Base-by-base conservation (phyloP, 2,113 vertebrate species). In the Eonycteris spelaea region DNA sequence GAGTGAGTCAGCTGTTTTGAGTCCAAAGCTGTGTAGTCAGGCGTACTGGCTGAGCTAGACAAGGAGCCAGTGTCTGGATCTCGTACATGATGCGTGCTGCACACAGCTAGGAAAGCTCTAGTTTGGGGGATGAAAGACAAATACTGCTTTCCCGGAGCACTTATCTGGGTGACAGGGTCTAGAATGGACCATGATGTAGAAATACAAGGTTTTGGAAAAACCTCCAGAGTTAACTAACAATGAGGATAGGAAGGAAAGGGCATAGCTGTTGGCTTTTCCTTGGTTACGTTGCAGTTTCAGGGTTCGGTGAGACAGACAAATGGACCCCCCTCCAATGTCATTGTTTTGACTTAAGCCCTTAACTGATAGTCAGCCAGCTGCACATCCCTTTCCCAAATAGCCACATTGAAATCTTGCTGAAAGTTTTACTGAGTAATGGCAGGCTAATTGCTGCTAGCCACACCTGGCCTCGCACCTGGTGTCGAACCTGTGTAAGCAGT, bases 1-100 rank as follows among this genome's bases (percentile, higher is more conserved):
- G 59, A 74, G n/a, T 96, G 95, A 98, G 88, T 97, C 93, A 96
- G 95, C 77, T 86, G 67, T 94, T 86, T 91, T 91, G 95, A 96
- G 78, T 53, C 61, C 68, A 90, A 77, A 85, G 68, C 86, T 79
- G 57, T 96, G 55, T 33, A 95, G 94, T 63, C 67, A 91, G 86
- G 82, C 78, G 16, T 85, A 73, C 73, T 74, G 65, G 63, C 45
- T 84, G 84, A 95, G 57, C 86, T 90, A 38, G 21, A 71, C 38
- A 63, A 74, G 59, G 75, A 83, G 78, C 79, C 86, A 67, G 5
- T 77, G 48, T 21, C 83, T 51, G 67, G 48, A 14, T 94, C 85
- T 95, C 67, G 80, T 87, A 45, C 38, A 3, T 73, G 57, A 96
- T 33, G 53, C 61, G 77, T 77, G 53, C 61, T 77, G 53, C 61